Conservation (phyloP, 2,797 vertebrate genomes). For the Pangasius djambal region DNA sequence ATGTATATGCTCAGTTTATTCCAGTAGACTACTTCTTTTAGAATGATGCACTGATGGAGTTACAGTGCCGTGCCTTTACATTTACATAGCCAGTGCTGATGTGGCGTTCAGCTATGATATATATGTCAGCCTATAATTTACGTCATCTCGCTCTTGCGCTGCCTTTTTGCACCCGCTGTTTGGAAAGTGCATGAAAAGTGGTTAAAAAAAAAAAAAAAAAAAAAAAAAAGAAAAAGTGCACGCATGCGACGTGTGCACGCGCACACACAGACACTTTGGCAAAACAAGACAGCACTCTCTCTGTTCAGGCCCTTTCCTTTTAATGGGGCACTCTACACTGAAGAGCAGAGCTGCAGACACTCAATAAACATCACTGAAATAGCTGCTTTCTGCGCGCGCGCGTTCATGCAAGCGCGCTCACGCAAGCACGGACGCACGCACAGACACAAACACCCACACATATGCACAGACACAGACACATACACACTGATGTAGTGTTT, state of each 20-base stretch:
- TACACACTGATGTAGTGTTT: conserved; percentile 7
- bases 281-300: conserved; percentile 3
- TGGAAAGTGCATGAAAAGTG: not conserved
- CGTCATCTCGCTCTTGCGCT: not conserved
- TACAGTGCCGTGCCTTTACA: not conserved
- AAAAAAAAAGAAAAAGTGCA: no score
- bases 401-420: no score
- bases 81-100: not conserved
- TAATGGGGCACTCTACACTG: conserved; percentile 10
- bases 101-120: not conserved
- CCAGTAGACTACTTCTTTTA: not conserved
- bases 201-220: not conserved
- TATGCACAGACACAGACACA: conserved; percentile 4
- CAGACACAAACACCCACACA: conserved; percentile 2
- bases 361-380: conserved; percentile 38
- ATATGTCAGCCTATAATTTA: not conserved
- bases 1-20: not conserved
- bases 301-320: conserved; percentile 13
- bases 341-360: conserved; percentile 29
- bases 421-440: not conserved
- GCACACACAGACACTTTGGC: conserved; percentile 3
- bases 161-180: not conserved
- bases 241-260: no score
- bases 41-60: not conserved
- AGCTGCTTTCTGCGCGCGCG: conserved; percentile 14